Percentiles rank a stretch among this genome's conserved stretches.
Conservation (phyloP, 2,888 invertebrate species). For the Drosophila tanythrix region DNA sequence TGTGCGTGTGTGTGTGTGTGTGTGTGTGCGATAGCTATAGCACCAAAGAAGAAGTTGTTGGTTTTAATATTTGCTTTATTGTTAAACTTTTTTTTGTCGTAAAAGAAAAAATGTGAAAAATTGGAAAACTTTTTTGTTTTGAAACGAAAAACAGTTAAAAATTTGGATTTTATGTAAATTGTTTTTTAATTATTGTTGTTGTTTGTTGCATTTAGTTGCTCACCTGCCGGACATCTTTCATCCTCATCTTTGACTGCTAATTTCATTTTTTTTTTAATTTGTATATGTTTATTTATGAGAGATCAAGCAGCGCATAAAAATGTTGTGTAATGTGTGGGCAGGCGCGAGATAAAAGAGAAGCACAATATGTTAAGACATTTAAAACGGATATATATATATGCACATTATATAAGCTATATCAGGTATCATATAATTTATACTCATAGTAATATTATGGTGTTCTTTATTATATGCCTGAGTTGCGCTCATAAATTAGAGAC, state of each 20-base stretch:
- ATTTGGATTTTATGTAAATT: conserved; percentile 9
- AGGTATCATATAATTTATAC: conserved; percentile 30
- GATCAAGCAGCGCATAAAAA: conserved; percentile 68
- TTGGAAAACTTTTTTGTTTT: conserved; percentile 21
- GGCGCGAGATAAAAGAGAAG: conserved; percentile 60
- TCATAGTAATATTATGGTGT: conserved; percentile 21
- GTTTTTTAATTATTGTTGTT: conserved; percentile 23
- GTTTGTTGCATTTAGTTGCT: conserved; percentile 74
- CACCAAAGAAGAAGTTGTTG: conserved; percentile 60
- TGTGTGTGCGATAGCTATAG: conserved; percentile 38
- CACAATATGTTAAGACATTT: conserved; percentile 67
- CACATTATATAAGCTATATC: conserved; percentile 29
- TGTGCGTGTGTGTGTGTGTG: conserved; percentile 17
- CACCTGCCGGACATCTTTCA: conserved; percentile 89
- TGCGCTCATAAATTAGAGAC: conserved; percentile 40
- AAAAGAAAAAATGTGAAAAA: conserved; percentile 27
- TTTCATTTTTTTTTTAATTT: conserved; percentile 31
- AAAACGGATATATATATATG: conserved; percentile 29
- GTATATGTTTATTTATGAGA: conserved; percentile 36
- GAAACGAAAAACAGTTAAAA: conserved; percentile 45
- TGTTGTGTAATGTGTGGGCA: conserved; percentile 43
- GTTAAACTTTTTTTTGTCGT: conserved; percentile 7
- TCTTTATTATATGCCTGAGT: conserved; percentile 11
- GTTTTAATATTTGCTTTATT: conserved; percentile 21
- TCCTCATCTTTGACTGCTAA: conserved; percentile 89